phyloP scores from a whole-genome alignment of 1,140 invertebrate genomes.

The Drosophila navojoa region DNA sequence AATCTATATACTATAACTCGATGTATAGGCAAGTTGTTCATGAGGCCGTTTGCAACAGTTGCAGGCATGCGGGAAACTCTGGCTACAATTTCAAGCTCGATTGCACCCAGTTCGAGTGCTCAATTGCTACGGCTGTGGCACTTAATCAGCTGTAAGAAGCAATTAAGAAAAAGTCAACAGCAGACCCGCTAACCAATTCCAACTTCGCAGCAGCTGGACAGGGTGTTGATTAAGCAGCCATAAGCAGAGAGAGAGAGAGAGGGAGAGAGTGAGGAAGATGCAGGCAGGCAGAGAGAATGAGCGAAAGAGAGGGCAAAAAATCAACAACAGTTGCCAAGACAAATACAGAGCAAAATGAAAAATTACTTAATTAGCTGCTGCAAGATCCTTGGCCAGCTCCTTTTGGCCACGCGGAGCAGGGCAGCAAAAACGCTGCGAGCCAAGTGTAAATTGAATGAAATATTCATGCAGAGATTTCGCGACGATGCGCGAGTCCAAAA shows the following conservation, averaged over 20 bases:
- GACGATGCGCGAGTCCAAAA: slow-evolving; percentile 53
- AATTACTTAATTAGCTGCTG: slow-evolving; percentile 77
- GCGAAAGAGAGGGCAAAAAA: slow-evolving; percentile 34
- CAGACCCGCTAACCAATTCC: slow-evolving; percentile 54
- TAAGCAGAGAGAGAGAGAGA: slow-evolving; percentile 34
- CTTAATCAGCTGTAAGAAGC: slow-evolving; percentile 66
- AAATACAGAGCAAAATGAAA: slow-evolving; percentile 39
- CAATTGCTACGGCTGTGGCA: slow-evolving; percentile 36
- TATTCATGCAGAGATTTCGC: slow-evolving; percentile 77
- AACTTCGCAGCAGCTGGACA: slow-evolving; percentile 36
- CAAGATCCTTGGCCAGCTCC: slow-evolving; percentile 30
- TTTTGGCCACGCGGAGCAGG: slow-evolving; percentile 13
- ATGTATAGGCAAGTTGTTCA: slow-evolving; percentile 11
- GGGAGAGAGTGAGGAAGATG: no score
- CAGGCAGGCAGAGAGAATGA: slow-evolving; percentile 29
- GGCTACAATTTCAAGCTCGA: slow-evolving; percentile 61
- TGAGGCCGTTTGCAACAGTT: slow-evolving; percentile 20
- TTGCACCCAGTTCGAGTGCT: slow-evolving; percentile 38
- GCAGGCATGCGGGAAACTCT: neutral
- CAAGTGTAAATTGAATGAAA: slow-evolving; percentile 82
- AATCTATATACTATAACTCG: neutral
- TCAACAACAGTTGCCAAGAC: slow-evolving; percentile 47
- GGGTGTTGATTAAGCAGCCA: slow-evolving; percentile 70
- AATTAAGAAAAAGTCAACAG: slow-evolving; percentile 71
- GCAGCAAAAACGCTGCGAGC: slow-evolving; percentile 20